Conservation (phyloP, 2,797 vertebrate species). For the Microctenopoma steveboyesi region DNA sequence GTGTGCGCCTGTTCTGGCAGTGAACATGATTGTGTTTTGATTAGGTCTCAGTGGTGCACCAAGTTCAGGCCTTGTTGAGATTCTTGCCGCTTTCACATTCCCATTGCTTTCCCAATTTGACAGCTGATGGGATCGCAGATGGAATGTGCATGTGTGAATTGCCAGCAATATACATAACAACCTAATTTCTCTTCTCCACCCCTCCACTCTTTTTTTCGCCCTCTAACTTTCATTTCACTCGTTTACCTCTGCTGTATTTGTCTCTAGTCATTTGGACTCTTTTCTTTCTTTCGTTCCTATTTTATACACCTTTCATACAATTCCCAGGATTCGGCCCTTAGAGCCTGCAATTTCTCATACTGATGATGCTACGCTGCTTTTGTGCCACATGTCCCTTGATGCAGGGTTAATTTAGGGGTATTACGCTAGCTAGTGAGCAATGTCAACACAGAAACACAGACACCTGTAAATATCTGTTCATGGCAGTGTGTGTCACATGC, state of each 20-base stretch:
- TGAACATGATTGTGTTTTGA: constrained; percentile 84
- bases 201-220: constrained; percentile 32
- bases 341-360: constrained; percentile 35
- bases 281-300: constrained; percentile 22
- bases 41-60: constrained; percentile 79
- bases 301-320: constrained; percentile 37
- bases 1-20: constrained; percentile 71
- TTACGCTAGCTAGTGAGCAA: constrained; percentile 23
- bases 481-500: constrained; percentile 12
- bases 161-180: constrained; percentile 89
- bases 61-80: constrained; percentile 78
- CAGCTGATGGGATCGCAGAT: constrained; percentile 92
- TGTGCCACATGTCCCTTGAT: constrained; percentile 22
- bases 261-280: constrained; percentile 51
- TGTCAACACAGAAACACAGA: constrained; percentile 16
- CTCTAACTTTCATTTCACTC: constrained; percentile 44
- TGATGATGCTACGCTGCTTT: constrained; percentile 33
- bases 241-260: constrained; percentile 41
- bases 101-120: constrained; percentile 87
- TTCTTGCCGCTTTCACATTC: constrained; percentile 75
- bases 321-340: constrained; percentile 35
- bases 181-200: constrained; percentile 82
- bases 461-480: constrained; percentile 31
- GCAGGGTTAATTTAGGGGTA: constrained; percentile 17
- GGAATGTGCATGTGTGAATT: constrained; percentile 91